Conservation (phyloP, 2,888 invertebrate genomes). For the Crossocerus cetratus region DNA sequence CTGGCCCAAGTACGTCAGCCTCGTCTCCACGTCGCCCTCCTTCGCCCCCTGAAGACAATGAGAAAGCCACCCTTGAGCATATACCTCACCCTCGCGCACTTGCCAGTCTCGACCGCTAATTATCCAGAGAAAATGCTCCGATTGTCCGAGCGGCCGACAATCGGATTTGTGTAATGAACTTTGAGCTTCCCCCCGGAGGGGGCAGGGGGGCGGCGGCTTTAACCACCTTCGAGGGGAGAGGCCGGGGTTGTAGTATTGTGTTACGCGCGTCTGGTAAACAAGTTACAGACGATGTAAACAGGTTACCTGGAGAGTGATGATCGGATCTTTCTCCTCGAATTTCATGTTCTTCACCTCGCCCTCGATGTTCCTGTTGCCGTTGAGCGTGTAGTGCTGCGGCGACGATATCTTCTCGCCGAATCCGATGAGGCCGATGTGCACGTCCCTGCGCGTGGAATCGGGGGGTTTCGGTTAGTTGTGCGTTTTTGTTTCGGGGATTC, state of each 20-base stretch:
- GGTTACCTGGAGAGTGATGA: constrained; percentile 61
- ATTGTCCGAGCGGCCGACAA: too few species aligned
- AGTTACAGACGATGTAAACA: neutral
- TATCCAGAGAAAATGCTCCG: too few species aligned
- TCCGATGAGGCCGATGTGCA: constrained; percentile 80
- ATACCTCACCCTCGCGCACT: too few species aligned
- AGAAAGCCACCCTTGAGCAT: too few species aligned
- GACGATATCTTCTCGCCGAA: constrained; percentile 79
- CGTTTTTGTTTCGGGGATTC: too few species aligned
- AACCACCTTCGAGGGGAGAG: neutral
- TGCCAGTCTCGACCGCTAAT: too few species aligned
- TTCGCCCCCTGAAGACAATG: constrained; percentile 65
- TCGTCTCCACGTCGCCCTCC: constrained; percentile 53
- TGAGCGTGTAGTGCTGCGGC: constrained; percentile 80
- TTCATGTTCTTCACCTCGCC: constrained; percentile 77
- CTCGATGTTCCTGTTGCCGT: constrained; percentile 78
- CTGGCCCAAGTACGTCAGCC: constrained; percentile 67
- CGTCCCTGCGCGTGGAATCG: constrained; percentile 80
- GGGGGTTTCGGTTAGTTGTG: neutral
- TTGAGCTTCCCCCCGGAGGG: too few species aligned
- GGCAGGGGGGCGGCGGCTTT: too few species aligned
- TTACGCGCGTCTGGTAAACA: neutral
- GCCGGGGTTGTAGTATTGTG: neutral
- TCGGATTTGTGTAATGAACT: too few species aligned
- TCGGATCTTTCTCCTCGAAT: constrained; percentile 67